phyloP scores from a whole-genome alignment of 2,113 vertebrate species.

The Amblyornis subalaris region DNA sequence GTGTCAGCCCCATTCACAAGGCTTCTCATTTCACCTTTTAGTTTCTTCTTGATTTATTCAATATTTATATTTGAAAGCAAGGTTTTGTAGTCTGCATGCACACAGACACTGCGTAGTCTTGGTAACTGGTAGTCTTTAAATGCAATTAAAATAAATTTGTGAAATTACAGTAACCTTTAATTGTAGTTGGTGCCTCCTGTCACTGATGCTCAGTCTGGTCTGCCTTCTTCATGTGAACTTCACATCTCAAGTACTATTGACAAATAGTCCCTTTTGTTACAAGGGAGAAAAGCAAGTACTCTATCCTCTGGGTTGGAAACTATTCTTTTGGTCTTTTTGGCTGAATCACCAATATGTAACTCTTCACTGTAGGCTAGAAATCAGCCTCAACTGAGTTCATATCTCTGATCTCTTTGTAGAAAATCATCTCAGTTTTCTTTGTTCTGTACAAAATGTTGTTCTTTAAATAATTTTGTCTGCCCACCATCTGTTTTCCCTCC shows the following conservation, averaged over 20 bases:
- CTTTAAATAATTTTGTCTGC: background rate
- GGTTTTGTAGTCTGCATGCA: background rate
- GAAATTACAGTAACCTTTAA: background rate
- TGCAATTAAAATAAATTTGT: background rate
- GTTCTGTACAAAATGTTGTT: background rate
- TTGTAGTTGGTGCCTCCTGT: background rate
- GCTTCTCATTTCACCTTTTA: background rate
- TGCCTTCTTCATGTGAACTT: background rate
- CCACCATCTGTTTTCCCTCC: background rate
- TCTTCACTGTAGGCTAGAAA: background rate
- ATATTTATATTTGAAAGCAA: background rate
- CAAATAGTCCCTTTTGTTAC: background rate
- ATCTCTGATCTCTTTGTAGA: background rate
- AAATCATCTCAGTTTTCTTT: background rate
- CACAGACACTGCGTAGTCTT: background rate
- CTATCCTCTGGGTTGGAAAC: background rate
- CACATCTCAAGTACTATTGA: background rate
- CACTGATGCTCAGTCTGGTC: background rate
- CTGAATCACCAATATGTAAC: background rate
- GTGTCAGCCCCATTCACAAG: background rate
- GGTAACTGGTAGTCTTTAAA: background rate
- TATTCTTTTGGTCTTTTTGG: background rate
- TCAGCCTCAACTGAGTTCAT: background rate
- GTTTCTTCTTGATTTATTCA: background rate
- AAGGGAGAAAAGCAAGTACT: background rate